These are phyloP conservation scores for Megalopta genalis DNA, from an alignment of 1,140 invertebrate genomes.

Conservation along the genomic window DNA sequence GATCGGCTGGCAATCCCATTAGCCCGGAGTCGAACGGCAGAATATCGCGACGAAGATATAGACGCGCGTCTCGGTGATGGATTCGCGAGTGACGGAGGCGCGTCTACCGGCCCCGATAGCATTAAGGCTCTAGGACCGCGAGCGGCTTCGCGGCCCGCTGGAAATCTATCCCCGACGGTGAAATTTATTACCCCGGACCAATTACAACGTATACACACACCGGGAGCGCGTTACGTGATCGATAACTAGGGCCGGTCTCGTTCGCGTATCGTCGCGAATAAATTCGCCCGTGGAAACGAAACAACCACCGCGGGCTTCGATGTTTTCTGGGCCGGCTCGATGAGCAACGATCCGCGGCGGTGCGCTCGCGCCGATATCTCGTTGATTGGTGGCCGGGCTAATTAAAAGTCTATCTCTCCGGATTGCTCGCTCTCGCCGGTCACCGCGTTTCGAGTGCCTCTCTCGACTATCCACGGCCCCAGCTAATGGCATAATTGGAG, in stretches of 20 bases:
- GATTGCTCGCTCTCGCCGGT: neutral
- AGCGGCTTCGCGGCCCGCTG: too few relatives aligned
- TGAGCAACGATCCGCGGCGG: too few relatives aligned
- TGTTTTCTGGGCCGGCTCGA: constrained; percentile 6
- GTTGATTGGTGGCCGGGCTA: constrained; percentile 31
- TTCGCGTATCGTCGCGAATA: constrained; percentile 38
- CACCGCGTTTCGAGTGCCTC: neutral
- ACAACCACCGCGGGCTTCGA: neutral
- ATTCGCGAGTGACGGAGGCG: constrained; percentile 13
- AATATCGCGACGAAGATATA: constrained; percentile 14
- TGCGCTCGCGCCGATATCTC: neutral
- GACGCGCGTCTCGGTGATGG: constrained; percentile 18
- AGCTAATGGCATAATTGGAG: constrained; percentile 53
- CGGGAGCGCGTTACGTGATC: constrained; percentile 37
- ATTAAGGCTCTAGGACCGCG: constrained; percentile 15
- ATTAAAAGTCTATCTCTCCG: constrained; percentile 48
- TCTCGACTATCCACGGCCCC: constrained; percentile 22
- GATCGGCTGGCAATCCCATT: neutral
- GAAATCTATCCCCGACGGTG: constrained; percentile 28
- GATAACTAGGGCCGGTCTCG: constrained; percentile 18
- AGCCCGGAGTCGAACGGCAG: neutral
- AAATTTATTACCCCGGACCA: constrained; percentile 39
- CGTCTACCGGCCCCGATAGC: constrained; percentile 5
- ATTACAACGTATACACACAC: constrained; percentile 29
- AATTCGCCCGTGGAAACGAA: constrained; percentile 14